Conservation (phyloP, 2,888 invertebrate genomes). For the Lomographa bimaculata region DNA sequence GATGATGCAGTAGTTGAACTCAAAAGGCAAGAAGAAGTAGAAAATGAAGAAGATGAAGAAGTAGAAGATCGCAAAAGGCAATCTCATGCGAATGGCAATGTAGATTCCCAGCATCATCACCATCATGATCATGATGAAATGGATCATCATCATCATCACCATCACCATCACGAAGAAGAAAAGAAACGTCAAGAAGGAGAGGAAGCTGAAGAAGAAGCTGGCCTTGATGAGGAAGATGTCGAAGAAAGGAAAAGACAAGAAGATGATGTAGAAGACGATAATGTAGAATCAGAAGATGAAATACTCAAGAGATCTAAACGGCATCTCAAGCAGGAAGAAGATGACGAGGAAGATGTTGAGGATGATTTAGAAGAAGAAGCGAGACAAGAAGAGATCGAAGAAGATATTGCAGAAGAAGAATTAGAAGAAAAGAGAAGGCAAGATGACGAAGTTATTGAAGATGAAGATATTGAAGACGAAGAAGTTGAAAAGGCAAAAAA, state of each 20-base stretch:
- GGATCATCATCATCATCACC: too few relatives aligned
- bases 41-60: constrained; percentile 3
- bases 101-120: too few relatives aligned
- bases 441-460: constrained; percentile 21
- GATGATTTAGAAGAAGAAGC: constrained; percentile 19
- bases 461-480: constrained; percentile 25
- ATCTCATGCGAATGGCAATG: constrained; percentile 16
- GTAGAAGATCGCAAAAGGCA: constrained; percentile 10
- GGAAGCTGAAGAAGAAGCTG: constrained; percentile 12
- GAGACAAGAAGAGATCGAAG: constrained; percentile 20
- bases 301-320: too few relatives aligned
- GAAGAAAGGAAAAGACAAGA: constrained; percentile 14
- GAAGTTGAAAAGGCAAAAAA: constrained; percentile 31
- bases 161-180: constrained; percentile 10
- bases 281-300: not conserved
- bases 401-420: constrained; percentile 22
- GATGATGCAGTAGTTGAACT: constrained; percentile 12
- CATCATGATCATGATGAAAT: constrained; percentile 17
- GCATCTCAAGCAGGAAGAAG: constrained; percentile 11
- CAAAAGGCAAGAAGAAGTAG: constrained; percentile 1
- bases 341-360: constrained; percentile 16
- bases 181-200: constrained; percentile 16
- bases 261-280: constrained; percentile 10
- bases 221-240: constrained; percentile 1
- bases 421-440: constrained; percentile 18